Evolutionary conservation across 2,888 invertebrate species (phyloP).

Genomic region (Protodeltote pygarga): DNA sequence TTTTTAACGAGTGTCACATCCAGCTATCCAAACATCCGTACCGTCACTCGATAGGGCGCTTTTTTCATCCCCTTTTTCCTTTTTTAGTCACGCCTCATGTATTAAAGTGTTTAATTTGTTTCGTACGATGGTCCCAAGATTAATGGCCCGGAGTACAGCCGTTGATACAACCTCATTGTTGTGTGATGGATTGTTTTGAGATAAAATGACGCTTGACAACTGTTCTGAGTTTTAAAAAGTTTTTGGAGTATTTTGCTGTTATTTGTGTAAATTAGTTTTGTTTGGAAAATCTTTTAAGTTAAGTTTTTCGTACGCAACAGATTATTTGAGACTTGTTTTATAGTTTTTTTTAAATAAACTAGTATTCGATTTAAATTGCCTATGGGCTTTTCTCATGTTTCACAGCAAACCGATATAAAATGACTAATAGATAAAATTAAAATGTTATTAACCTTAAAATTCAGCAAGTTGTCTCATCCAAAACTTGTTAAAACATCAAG

Average conservation of each 20-base stretch:
- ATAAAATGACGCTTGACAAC: constrained; percentile 65
- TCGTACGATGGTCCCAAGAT: constrained; percentile 72
- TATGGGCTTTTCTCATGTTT: no score
- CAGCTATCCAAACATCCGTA: constrained; percentile 18
- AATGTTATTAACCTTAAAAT: no score
- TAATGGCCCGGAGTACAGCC: constrained; percentile 62
- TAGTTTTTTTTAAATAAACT: no score
- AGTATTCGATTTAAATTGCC: no score
- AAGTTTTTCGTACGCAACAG: no score
- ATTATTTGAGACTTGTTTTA: no score
- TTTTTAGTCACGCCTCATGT: constrained; percentile 84
- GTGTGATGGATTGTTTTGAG: constrained; percentile 70
- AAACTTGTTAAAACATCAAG: no score
- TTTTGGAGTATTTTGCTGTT: neutral
- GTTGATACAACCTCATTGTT: constrained; percentile 50
- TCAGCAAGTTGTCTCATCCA: no score
- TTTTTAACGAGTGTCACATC: constrained; percentile 12
- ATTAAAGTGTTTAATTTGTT: constrained; percentile 86
- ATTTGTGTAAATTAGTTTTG: constrained; percentile 1
- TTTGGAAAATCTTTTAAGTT: no score
- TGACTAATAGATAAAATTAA: no score
- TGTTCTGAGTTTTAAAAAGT: constrained; percentile 45
- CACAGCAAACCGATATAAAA: no score
- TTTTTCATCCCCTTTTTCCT: constrained; percentile 58
- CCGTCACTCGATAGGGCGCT: constrained; percentile 25